These are phyloP conservation scores for Carabus problematicus DNA, from an alignment of 2,888 invertebrate genomes.

Conservation along the genomic window DNA sequence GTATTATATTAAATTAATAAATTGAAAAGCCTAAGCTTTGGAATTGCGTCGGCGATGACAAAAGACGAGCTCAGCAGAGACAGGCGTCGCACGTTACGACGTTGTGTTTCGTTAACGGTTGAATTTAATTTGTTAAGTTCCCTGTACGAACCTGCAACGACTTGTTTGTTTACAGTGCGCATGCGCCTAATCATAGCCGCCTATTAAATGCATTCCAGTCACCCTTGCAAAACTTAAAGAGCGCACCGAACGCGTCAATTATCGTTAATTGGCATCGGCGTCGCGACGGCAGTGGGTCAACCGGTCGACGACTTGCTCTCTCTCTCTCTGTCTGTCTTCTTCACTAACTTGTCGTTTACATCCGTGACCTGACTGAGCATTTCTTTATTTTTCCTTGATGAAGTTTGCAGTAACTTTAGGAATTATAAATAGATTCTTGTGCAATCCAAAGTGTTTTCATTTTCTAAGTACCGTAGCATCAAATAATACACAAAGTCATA, in stretches of 20 bases:
- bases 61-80: conserved; percentile 47
- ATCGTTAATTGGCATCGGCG: conserved; percentile 55
- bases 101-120: conserved; percentile 49
- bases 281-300: conserved; percentile 55
- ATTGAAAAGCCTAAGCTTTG: too few species aligned
- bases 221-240: conserved; percentile 16
- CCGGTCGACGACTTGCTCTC: conserved; percentile 51
- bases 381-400: too few species aligned
- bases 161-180: conserved; percentile 49
- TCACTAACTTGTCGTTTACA: background rate
- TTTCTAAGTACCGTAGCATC: too few species aligned
- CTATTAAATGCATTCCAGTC: conserved; percentile 32
- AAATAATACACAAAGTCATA: too few species aligned
- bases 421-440: too few species aligned
- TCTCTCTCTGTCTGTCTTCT: background rate
- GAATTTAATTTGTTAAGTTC: conserved; percentile 51
- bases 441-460: too few species aligned
- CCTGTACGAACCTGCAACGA: conserved; percentile 50
- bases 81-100: conserved; percentile 45
- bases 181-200: conserved; percentile 48
- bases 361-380: too few species aligned
- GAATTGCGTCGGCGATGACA: conserved; percentile 28
- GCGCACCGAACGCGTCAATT: conserved; percentile 54
- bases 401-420: too few species aligned
- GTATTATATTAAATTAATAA: too few species aligned